A percentile compares a stretch with the other conserved stretches of the same genome.
Conservation (phyloP, 2,888 invertebrate species). For the Andricus quercusramuli region DNA sequence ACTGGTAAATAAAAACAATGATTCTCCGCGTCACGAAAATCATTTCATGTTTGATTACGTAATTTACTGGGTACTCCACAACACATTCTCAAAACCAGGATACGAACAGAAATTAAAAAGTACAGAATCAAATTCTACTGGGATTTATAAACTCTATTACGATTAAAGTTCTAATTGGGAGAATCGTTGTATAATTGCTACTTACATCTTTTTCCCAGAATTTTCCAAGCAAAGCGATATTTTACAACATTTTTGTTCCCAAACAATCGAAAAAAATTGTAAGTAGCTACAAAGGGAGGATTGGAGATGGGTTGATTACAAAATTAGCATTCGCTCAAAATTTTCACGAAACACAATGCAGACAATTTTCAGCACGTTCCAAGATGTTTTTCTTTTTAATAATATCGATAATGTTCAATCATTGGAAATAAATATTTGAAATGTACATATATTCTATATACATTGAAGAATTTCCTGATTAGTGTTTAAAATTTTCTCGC, state of each 20-base stretch:
- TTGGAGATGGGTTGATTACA: not conserved
- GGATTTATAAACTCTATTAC: constrained; percentile 9
- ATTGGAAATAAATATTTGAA: too few species aligned
- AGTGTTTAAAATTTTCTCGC: constrained; percentile 13
- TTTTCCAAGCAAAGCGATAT: not conserved
- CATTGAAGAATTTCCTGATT: not conserved
- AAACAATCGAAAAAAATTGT: constrained; percentile 1
- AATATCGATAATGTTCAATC: not conserved
- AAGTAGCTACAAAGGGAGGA: not conserved
- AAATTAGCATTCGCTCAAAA: constrained; percentile 10
- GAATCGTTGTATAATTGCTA: constrained; percentile 5
- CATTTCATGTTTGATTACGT: constrained; percentile 37
- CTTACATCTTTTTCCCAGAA: not conserved
- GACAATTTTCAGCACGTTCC: constrained; percentile 32
- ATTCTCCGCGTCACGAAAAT: constrained; percentile 36
- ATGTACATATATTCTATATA: too few species aligned
- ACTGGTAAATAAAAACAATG: constrained; percentile 44
- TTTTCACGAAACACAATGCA: constrained; percentile 31
- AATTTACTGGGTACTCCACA: constrained; percentile 12
- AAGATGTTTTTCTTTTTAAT: constrained; percentile 10
- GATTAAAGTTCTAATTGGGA: constrained; percentile 17
- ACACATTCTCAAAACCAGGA: not conserved
- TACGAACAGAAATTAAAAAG: constrained; percentile 1
- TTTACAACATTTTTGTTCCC: constrained; percentile 11
- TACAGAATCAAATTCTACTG: constrained; percentile 19